Base-by-base conservation (phyloP, 2,888 invertebrate genomes). In the Euzophera pinguis region DNA sequence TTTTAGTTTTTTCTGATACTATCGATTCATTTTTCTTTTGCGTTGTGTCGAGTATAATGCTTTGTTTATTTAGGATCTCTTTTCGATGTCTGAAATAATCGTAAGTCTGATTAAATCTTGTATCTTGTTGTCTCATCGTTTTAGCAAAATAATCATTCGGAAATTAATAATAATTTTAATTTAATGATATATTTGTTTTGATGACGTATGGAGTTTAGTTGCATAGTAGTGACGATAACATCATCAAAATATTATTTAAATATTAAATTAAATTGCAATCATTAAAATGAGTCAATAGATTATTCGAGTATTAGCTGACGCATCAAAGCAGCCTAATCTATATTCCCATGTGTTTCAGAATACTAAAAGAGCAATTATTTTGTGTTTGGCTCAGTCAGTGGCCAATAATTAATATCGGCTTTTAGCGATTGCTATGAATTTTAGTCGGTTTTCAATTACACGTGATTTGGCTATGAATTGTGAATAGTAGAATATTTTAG, bases 281-380 rank as follows among this genome's bases (percentile, higher is more conserved):
- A 22, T n/a, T n/a, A n/a, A n/a, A n/a, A 22, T 22, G 22, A 22
- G 5, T 22, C 5, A 22, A 22, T 22, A 3, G 3, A 22, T 22
- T 5, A 38, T 38, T 13, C 6, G 6, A 13, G 7, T 13, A 38
- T 38, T 38, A 38, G 14, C 38, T n/a, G n/a, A 10, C 17, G n/a
- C 41, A 22, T n/a, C 10, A n/a, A 41, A 38, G 22, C 41, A 41
- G 17, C 6, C 6, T 13, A 41, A 17, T 41, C 22, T 9, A 10
- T 17, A 16, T 41, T 17, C 16, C 22, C 41, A 12, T 22, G 22
- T 22, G 38, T 38, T 12, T 22, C 17, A 6, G 41, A 17, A 5
- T 22, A 41, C 41, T n/a, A 41, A 41, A 41, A 41, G 17, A 41
- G 41, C 41, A 41, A 41, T 41, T 22, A 41, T 41, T 41, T 16